Percentiles rank a stretch among this genome's conserved stretches.
Conservation (phyloP, 2,113 vertebrate species). For the Rissa tridactyla region DNA sequence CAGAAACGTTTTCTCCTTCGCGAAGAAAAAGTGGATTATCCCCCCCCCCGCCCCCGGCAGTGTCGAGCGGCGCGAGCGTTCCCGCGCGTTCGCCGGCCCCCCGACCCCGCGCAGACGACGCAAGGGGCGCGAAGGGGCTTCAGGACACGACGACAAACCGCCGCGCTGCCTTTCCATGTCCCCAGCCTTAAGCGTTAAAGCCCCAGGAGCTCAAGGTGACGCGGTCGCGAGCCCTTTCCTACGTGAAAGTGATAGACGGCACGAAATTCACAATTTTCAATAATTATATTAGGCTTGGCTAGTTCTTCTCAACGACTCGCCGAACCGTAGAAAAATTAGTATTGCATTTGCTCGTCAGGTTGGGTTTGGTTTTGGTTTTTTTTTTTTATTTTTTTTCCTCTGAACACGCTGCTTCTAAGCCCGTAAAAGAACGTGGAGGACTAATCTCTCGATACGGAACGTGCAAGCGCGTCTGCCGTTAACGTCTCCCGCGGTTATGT, state of each 20-base stretch:
- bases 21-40: neutral
- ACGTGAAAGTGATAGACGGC: neutral
- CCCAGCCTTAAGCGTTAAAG: accelerated
- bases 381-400: neutral
- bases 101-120: accelerated
- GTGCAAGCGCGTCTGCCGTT: neutral
- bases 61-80: accelerated
- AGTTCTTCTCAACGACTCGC: neutral
- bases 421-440: neutral
- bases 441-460: neutral
- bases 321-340: neutral
- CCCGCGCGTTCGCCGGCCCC: neutral
- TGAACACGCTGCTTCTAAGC: neutral
- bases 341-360: neutral
- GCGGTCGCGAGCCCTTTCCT: neutral
- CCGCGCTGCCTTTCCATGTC: neutral
- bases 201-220: neutral
- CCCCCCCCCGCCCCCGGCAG: neutral
- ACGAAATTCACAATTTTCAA: neutral
- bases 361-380: neutral
- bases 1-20: accelerated
- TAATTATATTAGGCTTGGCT: neutral
- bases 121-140: neutral
- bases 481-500: neutral
- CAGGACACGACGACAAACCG: neutral